These are phyloP conservation scores for Rhynchotus rufescens DNA, from an alignment of 2,797 vertebrate genomes.

Conservation along the genomic window DNA sequence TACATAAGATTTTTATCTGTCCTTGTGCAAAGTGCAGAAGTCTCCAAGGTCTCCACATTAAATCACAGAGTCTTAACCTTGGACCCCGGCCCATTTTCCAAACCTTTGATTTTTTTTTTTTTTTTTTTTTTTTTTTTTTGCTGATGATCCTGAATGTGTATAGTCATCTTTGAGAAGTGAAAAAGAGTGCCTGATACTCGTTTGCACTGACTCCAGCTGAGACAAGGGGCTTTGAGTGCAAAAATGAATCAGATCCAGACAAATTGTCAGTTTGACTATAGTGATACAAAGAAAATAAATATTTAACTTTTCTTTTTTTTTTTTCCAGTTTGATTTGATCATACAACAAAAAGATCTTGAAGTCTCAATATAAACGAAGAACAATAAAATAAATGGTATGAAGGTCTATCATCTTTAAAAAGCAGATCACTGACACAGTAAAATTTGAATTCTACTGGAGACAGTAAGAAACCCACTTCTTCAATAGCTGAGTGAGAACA, in stretches of 20 bases:
- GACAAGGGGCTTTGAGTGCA: not conserved
- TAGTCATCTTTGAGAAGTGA: not conserved
- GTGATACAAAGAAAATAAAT: not conserved
- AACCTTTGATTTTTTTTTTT: constrained; percentile 31
- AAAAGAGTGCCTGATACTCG: not conserved
- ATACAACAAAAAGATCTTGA: not conserved
- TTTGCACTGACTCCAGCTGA: not conserved
- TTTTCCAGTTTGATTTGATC: not conserved
- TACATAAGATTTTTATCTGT: constrained; percentile 63
- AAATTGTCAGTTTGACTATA: not conserved
- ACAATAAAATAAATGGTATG: not conserved
- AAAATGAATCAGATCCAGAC: not conserved
- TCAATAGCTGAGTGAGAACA: not conserved
- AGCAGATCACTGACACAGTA: not conserved
- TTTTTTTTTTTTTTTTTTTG: not conserved
- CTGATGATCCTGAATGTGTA: not conserved
- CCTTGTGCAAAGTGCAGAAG: constrained; percentile 25
- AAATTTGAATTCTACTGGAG: not conserved
- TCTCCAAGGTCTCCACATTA: constrained; percentile 43
- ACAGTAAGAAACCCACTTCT: not conserved
- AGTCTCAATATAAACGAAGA: not conserved
- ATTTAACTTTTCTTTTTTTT: not conserved
- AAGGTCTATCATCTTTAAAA: not conserved
- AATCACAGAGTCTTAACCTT: constrained; percentile 8
- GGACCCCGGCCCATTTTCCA: constrained; percentile 43